A percentile compares a stretch with the other conserved stretches of the same genome.
phyloP scores from a whole-genome alignment of 2,797 vertebrate genomes.

The Anguilla anguilla region DNA sequence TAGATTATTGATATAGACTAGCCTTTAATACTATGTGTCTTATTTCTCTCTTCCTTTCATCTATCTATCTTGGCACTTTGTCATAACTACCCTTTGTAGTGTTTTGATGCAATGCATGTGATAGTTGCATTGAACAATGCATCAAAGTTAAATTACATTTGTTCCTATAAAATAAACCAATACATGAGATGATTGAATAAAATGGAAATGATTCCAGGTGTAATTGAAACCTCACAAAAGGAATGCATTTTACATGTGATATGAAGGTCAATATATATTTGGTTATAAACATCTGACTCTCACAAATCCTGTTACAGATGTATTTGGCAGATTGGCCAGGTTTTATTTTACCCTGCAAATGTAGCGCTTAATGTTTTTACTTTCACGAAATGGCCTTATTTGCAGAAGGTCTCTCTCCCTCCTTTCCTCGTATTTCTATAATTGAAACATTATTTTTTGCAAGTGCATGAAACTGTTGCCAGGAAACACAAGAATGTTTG shows the following conservation, averaged over 20 bases:
- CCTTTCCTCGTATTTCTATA: neutral
- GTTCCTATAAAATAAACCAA: neutral
- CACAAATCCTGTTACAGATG: neutral
- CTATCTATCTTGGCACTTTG: neutral
- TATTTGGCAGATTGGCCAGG: neutral
- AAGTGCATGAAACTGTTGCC: conserved; percentile 2
- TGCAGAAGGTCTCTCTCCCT: neutral
- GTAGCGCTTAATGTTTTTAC: neutral
- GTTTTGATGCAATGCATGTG: neutral
- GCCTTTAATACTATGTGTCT: neutral
- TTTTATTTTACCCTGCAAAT: conserved; percentile 4
- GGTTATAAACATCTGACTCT: neutral
- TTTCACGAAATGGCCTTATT: neutral
- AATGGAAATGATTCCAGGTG: neutral
- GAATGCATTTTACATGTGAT: neutral
- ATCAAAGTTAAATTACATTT: neutral
- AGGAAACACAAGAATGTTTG: neutral
- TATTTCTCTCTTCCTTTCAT: neutral
- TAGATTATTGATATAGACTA: too few species aligned
- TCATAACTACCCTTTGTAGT: neutral
- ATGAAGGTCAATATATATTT: neutral
- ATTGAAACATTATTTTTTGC: conserved; percentile 4
- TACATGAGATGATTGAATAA: neutral
- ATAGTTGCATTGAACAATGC: neutral
- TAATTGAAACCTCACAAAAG: neutral